Base-by-base conservation (phyloP, 2,888 invertebrate species). In the Xestia ashworthii region DNA sequence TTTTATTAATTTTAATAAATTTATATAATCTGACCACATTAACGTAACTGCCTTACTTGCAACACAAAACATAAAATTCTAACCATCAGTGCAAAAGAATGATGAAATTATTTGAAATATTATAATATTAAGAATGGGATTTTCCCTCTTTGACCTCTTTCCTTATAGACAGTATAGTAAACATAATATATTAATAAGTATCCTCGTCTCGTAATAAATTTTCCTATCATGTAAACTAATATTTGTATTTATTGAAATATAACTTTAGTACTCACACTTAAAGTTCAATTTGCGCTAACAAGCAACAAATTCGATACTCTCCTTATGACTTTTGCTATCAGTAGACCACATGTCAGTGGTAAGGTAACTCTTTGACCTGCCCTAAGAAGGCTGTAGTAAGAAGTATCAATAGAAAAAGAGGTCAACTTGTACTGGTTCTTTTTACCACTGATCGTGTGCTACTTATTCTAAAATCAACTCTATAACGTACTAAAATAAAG, bases 31-130 rank as follows among this genome's bases (percentile, higher is more conserved):
- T 38, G 48, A 58, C 72, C 55, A 58, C 58, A 74, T 19, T 9
- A 58, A 25, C 32, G 5, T 22, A 48, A 71, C 9, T 14, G 9
- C 14, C 9, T 41, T 38, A 53, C 58, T 74, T n/a, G 50, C 16
- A 74, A 74, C 60, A 74, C 74, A 50, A 74, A 62, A 74, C 62
- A 8, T 44, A 44, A 65, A 4, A 16, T 19, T n/a, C 19, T 19
- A 50, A 41, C 22, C 16, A 44, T 44, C 12, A 9, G 5, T 22
- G 3, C 25, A 32, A 14, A 75, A n/a, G 6, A 41, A 78, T 78
- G 71, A 78, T 71, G 55, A 55, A 71, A 78, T 71, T 32, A 32
- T 14, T 67, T 46, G n/a, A 32, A 69, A 68, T 0, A 16, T 41
- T 68, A 32, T 12, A 66, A 19, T 16, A 53, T 68, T 3, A 25